Evolutionary conservation across 1,140 invertebrate genomes (phyloP).

Genomic region (Marisa cornuarietis): DNA sequence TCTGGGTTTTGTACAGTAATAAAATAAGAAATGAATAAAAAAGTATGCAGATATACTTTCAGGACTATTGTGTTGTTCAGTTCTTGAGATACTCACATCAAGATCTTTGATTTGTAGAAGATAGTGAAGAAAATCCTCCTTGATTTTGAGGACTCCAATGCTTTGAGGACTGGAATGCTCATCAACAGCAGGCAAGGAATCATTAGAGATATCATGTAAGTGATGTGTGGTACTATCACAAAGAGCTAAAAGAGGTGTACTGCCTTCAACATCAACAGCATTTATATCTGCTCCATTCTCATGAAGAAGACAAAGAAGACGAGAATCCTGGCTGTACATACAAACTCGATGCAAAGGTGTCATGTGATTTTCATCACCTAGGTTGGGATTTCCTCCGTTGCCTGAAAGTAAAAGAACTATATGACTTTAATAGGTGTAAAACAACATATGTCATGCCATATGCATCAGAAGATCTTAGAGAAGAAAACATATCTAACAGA

Average conservation of each 20-base stretch:
- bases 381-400: constrained; percentile 52
- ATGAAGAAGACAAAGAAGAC: constrained; percentile 46
- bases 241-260: constrained; percentile 52
- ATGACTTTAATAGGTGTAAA: not conserved
- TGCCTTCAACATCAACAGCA: constrained; percentile 43
- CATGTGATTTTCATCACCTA: constrained; percentile 46
- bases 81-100: constrained; percentile 33
- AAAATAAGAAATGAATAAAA: too few relatives aligned
- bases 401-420: constrained; percentile 28
- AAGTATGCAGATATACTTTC: too few relatives aligned
- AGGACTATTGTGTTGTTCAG: too few relatives aligned
- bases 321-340: constrained; percentile 43
- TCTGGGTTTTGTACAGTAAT: too few relatives aligned
- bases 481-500: not conserved
- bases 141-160: constrained; percentile 27
- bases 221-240: constrained; percentile 47
- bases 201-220: constrained; percentile 45
- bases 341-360: constrained; percentile 50
- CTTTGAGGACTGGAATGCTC: constrained; percentile 36
- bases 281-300: constrained; percentile 54
- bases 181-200: constrained; percentile 45
- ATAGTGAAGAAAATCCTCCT: constrained; percentile 46
- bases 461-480: not conserved
- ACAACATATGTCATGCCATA: not conserved
- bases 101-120: constrained; percentile 43